Conservation (phyloP, 2,888 invertebrate genomes). For the Mesorhabditis spiculigera region DNA sequence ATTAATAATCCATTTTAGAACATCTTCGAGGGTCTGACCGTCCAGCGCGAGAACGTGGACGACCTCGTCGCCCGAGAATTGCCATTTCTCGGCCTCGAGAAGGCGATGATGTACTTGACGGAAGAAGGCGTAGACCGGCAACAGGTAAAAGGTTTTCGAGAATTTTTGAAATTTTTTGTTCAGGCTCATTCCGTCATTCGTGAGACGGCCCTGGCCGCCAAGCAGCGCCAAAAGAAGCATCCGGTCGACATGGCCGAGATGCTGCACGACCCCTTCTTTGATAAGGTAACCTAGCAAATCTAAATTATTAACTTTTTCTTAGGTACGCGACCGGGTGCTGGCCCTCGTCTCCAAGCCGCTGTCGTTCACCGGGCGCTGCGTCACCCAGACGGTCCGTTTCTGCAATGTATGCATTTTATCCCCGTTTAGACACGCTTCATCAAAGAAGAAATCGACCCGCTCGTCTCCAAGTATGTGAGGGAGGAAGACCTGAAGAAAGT, state of each 20-base stretch:
- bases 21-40: conserved; percentile 88
- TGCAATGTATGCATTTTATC: conserved; percentile 19
- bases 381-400: conserved; percentile 18
- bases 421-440: conserved; percentile 38
- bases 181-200: conserved; percentile 53
- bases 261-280: conserved; percentile 46
- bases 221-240: conserved; percentile 30
- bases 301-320: conserved; percentile 9
- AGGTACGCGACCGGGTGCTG: conserved; percentile 46
- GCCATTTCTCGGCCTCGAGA: conserved; percentile 96
- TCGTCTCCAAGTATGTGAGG: conserved; percentile 25
- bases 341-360: conserved; percentile 41
- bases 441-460: conserved; percentile 36
- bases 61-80: conserved; percentile 69
- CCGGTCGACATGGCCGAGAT: conserved; percentile 34
- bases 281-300: conserved; percentile 26
- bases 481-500: conserved; percentile 13
- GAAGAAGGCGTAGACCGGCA: conserved; percentile 91
- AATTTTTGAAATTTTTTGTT: not conserved
- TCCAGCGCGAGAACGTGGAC: conserved; percentile 74
- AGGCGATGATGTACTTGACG: conserved; percentile 96
- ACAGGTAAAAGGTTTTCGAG: conserved; percentile 17
- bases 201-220: conserved; percentile 40
- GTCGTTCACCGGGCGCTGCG: conserved; percentile 44
- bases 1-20: too few relatives aligned